A percentile compares a stretch with the other conserved stretches of the same genome.
phyloP scores from a whole-genome alignment of 2,888 invertebrate genomes.

The Amphipyra berbera region DNA sequence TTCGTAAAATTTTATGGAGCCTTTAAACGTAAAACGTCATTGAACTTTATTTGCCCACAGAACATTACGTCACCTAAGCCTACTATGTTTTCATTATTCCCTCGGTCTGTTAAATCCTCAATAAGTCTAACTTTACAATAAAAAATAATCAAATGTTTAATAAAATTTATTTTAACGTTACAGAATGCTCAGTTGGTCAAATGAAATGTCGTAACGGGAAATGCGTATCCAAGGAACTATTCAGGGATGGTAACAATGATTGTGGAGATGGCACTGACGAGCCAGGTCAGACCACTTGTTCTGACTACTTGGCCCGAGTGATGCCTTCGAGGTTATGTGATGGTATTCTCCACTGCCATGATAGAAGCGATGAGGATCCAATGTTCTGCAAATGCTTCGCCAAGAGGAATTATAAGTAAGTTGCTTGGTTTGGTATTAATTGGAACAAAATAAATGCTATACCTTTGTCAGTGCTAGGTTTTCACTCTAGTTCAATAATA shows the following conservation, averaged over 20 bases:
- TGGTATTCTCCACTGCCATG: slow-evolving; percentile 93
- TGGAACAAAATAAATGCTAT: too few relatives aligned
- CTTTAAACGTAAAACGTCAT: too few relatives aligned
- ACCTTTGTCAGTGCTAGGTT: too few relatives aligned
- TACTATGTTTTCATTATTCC: too few relatives aligned
- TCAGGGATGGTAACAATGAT: slow-evolving; percentile 92
- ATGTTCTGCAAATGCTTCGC: slow-evolving; percentile 91
- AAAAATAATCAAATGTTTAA: too few relatives aligned
- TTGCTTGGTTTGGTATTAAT: slow-evolving; percentile 8
- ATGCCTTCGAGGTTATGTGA: slow-evolving; percentile 93
- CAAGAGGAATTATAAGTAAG: slow-evolving; percentile 75
- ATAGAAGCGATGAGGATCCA: slow-evolving; percentile 94
- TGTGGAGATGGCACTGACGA: slow-evolving; percentile 94
- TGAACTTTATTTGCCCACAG: too few relatives aligned
- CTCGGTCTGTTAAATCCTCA: too few relatives aligned
- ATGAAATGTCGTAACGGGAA: slow-evolving; percentile 92
- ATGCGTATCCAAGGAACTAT: slow-evolving; percentile 92
- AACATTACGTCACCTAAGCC: too few relatives aligned
- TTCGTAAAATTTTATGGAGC: too few relatives aligned
- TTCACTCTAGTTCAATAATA: too few relatives aligned
- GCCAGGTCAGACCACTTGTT: slow-evolving; percentile 90
- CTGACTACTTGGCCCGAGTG: slow-evolving; percentile 92
- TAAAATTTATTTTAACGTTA: slow-evolving; percentile 49
- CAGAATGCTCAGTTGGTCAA: slow-evolving; percentile 91
- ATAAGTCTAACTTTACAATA: too few relatives aligned